Evolutionary conservation across 2,888 invertebrate genomes (phyloP).

Genomic region (Pseudococcus jackbeardsleyi): DNA sequence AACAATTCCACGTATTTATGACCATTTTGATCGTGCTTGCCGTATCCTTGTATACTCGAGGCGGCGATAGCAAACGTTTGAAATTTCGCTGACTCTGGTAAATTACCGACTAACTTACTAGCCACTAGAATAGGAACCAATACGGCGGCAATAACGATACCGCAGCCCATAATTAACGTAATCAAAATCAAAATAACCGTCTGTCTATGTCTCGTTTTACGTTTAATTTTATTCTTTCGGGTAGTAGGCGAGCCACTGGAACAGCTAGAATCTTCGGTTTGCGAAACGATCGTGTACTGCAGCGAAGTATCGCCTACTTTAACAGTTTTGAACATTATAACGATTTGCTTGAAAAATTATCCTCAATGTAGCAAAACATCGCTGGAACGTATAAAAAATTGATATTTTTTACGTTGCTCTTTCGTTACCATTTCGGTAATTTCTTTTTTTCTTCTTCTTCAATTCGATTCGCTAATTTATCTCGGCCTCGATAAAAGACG

Average conservation of each 20-base stretch:
- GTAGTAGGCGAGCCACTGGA: background rate
- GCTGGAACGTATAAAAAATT: background rate
- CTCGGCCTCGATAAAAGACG: background rate
- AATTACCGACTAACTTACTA: constrained; percentile 69
- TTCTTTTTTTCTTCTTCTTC: background rate
- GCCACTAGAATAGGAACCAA: constrained; percentile 69
- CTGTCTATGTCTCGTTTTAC: constrained; percentile 67
- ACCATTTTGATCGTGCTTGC: constrained; percentile 66
- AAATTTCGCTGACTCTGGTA: constrained; percentile 68
- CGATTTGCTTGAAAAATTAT: constrained; percentile 14
- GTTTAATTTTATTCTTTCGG: constrained; percentile 60
- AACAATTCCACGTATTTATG: constrained; percentile 67
- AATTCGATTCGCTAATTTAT: background rate
- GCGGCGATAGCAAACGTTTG: constrained; percentile 68
- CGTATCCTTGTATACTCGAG: constrained; percentile 67
- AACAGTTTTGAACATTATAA: constrained; percentile 80
- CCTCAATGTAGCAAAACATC: background rate
- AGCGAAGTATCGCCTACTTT: constrained; percentile 81
- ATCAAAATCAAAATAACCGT: constrained; percentile 68
- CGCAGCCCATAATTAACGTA: constrained; percentile 68
- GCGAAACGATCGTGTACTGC: constrained; percentile 72
- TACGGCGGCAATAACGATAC: constrained; percentile 69
- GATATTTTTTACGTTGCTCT: background rate
- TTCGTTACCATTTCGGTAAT: background rate
- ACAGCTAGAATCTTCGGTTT: constrained; percentile 54